Evolutionary conservation across 2,797 vertebrate genomes (phyloP), one percentile per base, ranked within the genome.

Genomic region (Malacoctenus gilli): DNA sequence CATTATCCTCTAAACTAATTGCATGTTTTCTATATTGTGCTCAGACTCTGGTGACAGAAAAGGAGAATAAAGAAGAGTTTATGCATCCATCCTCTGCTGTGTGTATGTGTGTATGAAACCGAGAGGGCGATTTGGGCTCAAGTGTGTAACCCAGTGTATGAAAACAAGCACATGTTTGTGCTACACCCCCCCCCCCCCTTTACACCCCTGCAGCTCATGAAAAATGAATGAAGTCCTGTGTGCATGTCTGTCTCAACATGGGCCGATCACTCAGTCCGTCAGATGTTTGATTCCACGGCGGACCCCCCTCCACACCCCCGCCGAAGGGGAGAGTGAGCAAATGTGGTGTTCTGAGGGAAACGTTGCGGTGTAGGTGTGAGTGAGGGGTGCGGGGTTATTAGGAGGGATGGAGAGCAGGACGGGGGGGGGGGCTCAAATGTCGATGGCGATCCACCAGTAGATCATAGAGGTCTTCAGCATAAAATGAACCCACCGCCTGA

Each of bases 101-200:
- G 14, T 30, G 23, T 32, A 39, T 38, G 30, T 4, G 32, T 36
- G 22, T 63, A 15, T 57, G 39, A 47, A 47, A 14, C 42, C 18
- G 50, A 21, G 20, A 50, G 52, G 12, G 49, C 35, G 51, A 64
- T 14, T 72, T 15, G 15, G 50, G 22, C 39, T 23, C 23, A 22
- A 43, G 61, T 69, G 59, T 80, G 62, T 56, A 58, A 69, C 41
- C 56, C 71, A 65, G 52, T 64, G 69, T 79, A 66, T 65, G 57
- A 80, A 82, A 80, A 85, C 80, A 87, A 84, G 70, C 38, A 47
- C 41, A 48, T 70, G 75, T 83, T 84, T 89, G 79, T 84, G 39
- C 59, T 75, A 68, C 78, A 63, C 12, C 68, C 68, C 65, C 70
- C 64, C 49, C 51, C 56, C 59, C 49, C 51, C 56, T 57, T 30